These are phyloP conservation scores for Drosophila teissieri DNA, from an alignment of 1,140 invertebrate species.

Conservation along the genomic window DNA sequence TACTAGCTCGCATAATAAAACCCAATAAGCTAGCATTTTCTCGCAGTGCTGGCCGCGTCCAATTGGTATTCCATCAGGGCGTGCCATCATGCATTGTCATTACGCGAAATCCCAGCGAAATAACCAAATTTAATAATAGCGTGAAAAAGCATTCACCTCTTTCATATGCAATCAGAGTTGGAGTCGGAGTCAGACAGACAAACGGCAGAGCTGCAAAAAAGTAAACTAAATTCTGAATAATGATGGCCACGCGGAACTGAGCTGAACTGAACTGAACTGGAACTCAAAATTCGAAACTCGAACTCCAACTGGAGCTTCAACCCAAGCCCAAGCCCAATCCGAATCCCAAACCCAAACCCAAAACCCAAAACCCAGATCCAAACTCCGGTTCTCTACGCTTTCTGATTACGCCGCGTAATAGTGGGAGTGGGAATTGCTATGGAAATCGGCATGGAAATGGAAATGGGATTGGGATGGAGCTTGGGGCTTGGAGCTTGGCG, in stretches of 20 bases:
- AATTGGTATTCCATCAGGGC: constrained; percentile 48
- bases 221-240: constrained; percentile 62
- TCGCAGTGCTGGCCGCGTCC: constrained; percentile 11
- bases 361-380: constrained; percentile 23
- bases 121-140: constrained; percentile 71
- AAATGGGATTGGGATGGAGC: constrained; percentile 7
- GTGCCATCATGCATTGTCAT: constrained; percentile 64
- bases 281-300: constrained; percentile 23
- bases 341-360: neutral
- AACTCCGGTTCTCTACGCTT: constrained; percentile 57
- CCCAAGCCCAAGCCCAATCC: neutral
- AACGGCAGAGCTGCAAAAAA: constrained; percentile 28
- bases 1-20: too few relatives aligned
- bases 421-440: constrained; percentile 38
- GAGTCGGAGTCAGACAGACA: constrained; percentile 1
- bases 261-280: constrained; percentile 43
- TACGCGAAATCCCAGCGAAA: constrained; percentile 35
- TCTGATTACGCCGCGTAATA: constrained; percentile 55
- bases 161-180: constrained; percentile 51
- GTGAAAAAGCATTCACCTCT: constrained; percentile 52
- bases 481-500: constrained; percentile 9
- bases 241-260: constrained; percentile 65
- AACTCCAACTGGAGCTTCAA: constrained; percentile 14
- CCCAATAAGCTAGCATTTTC: constrained; percentile 9
- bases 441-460: constrained; percentile 18